Evolutionary conservation across 2,888 invertebrate genomes (phyloP).

Genomic region (Autographa pulchrina): DNA sequence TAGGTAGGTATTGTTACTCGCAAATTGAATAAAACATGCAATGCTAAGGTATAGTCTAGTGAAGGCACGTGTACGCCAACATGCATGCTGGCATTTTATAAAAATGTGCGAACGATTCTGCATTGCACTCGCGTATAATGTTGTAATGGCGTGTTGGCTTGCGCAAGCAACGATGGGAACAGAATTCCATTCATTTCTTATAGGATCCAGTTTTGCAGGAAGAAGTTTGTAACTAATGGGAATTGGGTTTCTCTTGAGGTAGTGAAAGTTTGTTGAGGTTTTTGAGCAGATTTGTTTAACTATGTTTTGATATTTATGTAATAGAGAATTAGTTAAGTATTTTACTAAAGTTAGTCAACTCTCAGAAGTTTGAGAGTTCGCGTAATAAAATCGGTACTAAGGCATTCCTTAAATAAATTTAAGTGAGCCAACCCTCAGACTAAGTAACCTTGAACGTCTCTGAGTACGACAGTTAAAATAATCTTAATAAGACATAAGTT

Average conservation of each 20-base stretch:
- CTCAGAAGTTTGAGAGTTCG: no score
- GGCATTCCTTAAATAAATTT: no score
- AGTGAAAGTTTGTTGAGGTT: neutral
- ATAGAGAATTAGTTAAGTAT: no score
- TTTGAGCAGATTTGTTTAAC: neutral
- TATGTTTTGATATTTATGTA: no score
- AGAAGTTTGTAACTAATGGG: neutral
- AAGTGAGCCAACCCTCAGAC: no score
- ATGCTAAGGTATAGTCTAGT: constrained; percentile 30
- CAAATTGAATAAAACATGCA: constrained; percentile 62
- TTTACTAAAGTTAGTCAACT: no score
- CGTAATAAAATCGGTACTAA: no score
- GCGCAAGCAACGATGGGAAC: constrained; percentile 31
- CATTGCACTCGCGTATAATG: constrained; percentile 20
- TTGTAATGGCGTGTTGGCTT: constrained; percentile 23
- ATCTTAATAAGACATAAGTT: no score
- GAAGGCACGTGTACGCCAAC: constrained; percentile 50
- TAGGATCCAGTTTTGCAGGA: neutral
- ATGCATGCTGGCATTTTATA: constrained; percentile 39
- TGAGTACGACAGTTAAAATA: no score
- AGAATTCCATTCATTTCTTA: constrained; percentile 10
- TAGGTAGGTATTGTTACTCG: constrained; percentile 33
- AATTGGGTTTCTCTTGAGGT: constrained; percentile 1
- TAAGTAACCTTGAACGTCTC: no score
- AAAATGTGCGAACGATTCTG: constrained; percentile 37